Evolutionary conservation across 2,888 invertebrate genomes (phyloP).

Genomic region (Drosophila austrosaltans): DNA sequence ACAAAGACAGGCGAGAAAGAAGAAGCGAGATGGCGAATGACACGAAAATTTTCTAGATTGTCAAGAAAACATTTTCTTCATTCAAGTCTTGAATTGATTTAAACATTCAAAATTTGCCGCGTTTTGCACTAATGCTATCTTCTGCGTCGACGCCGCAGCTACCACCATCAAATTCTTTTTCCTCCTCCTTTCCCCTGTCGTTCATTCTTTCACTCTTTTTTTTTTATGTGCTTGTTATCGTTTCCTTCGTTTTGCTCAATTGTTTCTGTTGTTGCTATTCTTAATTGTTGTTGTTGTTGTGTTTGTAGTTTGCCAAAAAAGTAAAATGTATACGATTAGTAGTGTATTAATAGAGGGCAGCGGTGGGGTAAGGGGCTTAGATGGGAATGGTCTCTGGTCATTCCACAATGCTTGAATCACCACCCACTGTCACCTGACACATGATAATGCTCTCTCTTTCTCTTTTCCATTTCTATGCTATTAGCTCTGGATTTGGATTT

Average conservation of each 20-base stretch:
- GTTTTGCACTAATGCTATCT: background rate
- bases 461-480: slow-evolving; percentile 25
- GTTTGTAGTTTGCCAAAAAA: slow-evolving; percentile 3
- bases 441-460: slow-evolving; percentile 11
- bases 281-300: slow-evolving; percentile 32
- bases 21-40: too few relatives aligned
- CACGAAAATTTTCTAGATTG: background rate
- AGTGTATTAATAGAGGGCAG: slow-evolving; percentile 23
- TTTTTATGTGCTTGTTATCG: slow-evolving; percentile 20
- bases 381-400: slow-evolving; percentile 18
- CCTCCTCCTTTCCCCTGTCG: background rate
- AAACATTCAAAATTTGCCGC: background rate
- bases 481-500: background rate
- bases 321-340: background rate
- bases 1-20: background rate
- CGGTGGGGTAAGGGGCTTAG: slow-evolving; percentile 14
- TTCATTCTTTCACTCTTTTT: background rate
- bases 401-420: slow-evolving; percentile 50
- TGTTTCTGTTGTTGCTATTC: slow-evolving; percentile 15
- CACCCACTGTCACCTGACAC: slow-evolving; percentile 25
- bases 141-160: slow-evolving; percentile 2
- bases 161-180: background rate
- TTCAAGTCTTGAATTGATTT: background rate
- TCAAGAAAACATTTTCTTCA: background rate
- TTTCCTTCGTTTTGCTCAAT: slow-evolving; percentile 31